Conservation (phyloP, 1,140 invertebrate species). For the Drosophila arizonae region DNA sequence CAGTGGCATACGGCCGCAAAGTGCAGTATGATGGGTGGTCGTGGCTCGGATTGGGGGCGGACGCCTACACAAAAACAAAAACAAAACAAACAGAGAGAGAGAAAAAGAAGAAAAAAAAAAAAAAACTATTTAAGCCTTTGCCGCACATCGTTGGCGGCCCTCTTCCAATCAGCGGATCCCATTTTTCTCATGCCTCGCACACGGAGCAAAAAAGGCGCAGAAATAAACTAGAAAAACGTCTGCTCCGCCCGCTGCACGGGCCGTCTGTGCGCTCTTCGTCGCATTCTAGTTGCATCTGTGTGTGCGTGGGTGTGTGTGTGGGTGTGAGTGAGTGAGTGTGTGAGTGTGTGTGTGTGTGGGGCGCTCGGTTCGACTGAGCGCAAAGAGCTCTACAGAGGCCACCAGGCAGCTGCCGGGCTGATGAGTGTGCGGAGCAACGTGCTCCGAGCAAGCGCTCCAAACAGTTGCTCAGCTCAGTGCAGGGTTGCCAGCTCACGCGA, state of each 20-base stretch:
- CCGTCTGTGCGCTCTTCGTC: constrained; percentile 1
- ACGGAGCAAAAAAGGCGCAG: constrained; percentile 48
- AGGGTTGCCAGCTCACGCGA: constrained; percentile 46
- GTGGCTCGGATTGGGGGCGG: neutral
- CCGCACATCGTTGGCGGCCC: constrained; percentile 40
- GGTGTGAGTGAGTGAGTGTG: neutral
- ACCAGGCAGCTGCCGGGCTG: constrained; percentile 7
- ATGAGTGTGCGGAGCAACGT: constrained; percentile 23
- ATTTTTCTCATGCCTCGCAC: constrained; percentile 62
- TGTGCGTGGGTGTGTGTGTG: constrained; percentile 7
- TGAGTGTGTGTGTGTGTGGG: neutral
- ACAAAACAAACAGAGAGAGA: neutral
- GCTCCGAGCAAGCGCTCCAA: constrained; percentile 18
- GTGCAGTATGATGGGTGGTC: constrained; percentile 55
- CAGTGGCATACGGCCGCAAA: constrained; percentile 71
- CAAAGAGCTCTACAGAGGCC: constrained; percentile 4
- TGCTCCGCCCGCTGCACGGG: constrained; percentile 62
- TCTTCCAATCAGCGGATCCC: constrained; percentile 79
- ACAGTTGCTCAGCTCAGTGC: neutral
- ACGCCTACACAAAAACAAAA: constrained; percentile 21
- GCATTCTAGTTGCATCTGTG: constrained; percentile 10
- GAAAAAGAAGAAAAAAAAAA: constrained; percentile 13
- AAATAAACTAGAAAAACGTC: constrained; percentile 77
- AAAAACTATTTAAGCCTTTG: constrained; percentile 65
- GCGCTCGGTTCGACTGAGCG: constrained; percentile 39